Base-by-base conservation (phyloP, 2,113 vertebrate species). In the Ptyas mucosa region DNA sequence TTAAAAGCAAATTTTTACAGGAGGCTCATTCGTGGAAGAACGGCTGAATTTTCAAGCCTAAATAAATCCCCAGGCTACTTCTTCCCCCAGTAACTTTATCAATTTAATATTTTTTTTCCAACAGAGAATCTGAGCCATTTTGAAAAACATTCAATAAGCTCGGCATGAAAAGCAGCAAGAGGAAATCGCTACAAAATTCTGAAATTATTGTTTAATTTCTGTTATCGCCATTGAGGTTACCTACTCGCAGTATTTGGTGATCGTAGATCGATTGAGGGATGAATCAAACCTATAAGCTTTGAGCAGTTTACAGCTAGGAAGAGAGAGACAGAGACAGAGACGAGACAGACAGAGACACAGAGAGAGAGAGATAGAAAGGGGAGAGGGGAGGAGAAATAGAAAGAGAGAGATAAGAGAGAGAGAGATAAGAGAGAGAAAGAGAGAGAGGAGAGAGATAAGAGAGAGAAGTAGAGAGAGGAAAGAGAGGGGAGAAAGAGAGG, bases 21-120 rank as follows among this genome's bases (percentile, higher is more conserved):
- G 64, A 92, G 8, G 91, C 54, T 88, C 90, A 2, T 14, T 61
- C 3, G 1, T 64, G 3, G 0, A 91, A 51, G 3, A 58, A 1
- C 92, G 34, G 29, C 88, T 43, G 21, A 81, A 34, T 87, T 34
- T 57, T 9, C 23, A 9, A 5, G 24, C 85, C 61, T 89, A 54
- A 89, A 18, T 58, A 90, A 58, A 81, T 3, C 52, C 9, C 21
- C 18, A 23, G 46, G 64, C 39, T n/a, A 0, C 5, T 75, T 93
- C 57, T 93, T 29, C 46, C 10, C 20, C 90, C 90, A 91, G 94
- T 52, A 11, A 92, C 46, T 55, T 89, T 57, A 55, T 87, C 46
- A 29, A 18, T 51, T 52, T 53, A 87, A 18, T 54, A 5, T 15
- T 54, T 46, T 26, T 51, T 46, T 1, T 46, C 18, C 39, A 90